These are phyloP conservation scores for Cosmopolites sordidus DNA, from an alignment of 2,888 invertebrate genomes.

Conservation along the genomic window DNA sequence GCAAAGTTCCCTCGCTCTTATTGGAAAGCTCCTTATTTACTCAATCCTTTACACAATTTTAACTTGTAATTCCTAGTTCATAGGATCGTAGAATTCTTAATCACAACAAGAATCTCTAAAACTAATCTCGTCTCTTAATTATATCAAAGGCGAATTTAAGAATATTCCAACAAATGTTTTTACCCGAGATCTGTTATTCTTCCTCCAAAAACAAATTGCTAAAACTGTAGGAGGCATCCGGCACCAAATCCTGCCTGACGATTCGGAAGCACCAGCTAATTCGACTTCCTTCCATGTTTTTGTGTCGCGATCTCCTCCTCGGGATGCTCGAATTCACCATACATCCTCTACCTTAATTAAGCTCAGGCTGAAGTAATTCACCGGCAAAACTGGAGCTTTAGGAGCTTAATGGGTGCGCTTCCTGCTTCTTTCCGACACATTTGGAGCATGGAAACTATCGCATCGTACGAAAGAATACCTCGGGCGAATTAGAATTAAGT, in stretches of 20 bases:
- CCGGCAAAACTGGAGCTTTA: constrained; percentile 9
- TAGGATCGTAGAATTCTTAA: too few species aligned
- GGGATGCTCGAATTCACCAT: constrained; percentile 19
- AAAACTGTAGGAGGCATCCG: background rate
- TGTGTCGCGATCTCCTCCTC: constrained; percentile 14
- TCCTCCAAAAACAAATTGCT: background rate
- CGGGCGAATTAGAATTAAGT: too few species aligned
- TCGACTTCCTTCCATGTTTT: constrained; percentile 27
- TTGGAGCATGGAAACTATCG: too few species aligned
- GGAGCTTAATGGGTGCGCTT: constrained; percentile 18
- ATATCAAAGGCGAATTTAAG: too few species aligned
- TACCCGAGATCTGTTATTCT: background rate
- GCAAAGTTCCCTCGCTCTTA: too few species aligned
- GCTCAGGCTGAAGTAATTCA: constrained; percentile 12
- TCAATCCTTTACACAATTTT: too few species aligned
- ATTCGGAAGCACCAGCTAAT: constrained; percentile 24
- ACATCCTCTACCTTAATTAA: constrained; percentile 24
- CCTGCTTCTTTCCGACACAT: constrained; percentile 2
- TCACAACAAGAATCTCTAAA: too few species aligned
- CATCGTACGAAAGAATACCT: too few species aligned
- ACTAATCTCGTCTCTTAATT: too few species aligned
- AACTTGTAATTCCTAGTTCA: too few species aligned
- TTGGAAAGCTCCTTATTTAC: too few species aligned
- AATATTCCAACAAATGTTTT: too few species aligned
- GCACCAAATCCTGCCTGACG: constrained; percentile 7